Base-by-base conservation (phyloP, 2,113 vertebrate species). In the Puma concolor region DNA sequence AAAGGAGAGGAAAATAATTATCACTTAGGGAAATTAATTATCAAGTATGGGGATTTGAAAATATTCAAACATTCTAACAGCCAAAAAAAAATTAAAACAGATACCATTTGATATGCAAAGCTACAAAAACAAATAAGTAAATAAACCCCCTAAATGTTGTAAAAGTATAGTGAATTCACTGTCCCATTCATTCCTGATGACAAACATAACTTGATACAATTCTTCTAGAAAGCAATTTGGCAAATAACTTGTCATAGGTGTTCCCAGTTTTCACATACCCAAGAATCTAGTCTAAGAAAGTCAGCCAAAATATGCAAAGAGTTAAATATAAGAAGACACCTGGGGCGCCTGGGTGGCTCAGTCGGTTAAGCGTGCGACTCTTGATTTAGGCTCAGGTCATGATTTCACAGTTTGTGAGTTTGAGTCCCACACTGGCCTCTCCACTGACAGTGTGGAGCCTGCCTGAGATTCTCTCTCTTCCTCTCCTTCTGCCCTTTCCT, bases 201-300 rank as follows among this genome's bases (percentile, higher is more conserved):
- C n/a, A 86, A 48, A 74, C n/a, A 86, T 48, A 91, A 77, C 44
- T 54, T 79, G 74, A 27, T 67, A 63, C 13, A 88, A 48, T 60
- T 94, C 25, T 94, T 86, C 14, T 67, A 82, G 33, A 92, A 95
- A 84, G 16, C 15, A 93, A 74, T 36, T 67, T 93, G 52, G n/a
- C 44, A 93, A 97, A 71, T 52, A 25, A 1, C 19, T 91, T 91
- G 29, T 86, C 38, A 95, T 94, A 79, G 4, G 4, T 41, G 33
- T 44, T 15, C 17, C n/a, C 4, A 89, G 27, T 71, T 85, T 79
- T 79, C 63, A 85, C 31, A 52, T 6, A 69, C 54, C n/a, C 13
- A 57, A 14, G 17, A 94, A 79, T 83, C 21, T 41, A 95, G 41
- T 41, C 60, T 41, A 71, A 94, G n/a, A 64, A 88, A 95, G 48